Evolutionary conservation across 2,797 vertebrate species (phyloP).

Genomic region (Muscicapa striata): DNA sequence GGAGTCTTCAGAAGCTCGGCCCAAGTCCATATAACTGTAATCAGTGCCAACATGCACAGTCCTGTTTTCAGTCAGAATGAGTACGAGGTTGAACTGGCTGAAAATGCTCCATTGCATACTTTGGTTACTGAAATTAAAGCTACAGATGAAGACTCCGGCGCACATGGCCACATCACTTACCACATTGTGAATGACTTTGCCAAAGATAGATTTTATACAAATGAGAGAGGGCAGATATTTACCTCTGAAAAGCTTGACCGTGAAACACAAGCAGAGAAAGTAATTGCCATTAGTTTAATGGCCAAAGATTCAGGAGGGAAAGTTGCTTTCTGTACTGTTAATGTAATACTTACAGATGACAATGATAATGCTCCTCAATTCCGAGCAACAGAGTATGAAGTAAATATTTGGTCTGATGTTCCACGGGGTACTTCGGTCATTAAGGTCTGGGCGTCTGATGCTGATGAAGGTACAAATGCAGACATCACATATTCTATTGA

Average conservation of each 20-base stretch:
- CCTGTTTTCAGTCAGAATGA: conserved; percentile 90
- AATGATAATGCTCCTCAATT: conserved; percentile 99
- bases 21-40: conserved; percentile 83
- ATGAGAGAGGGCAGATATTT: conserved; percentile 88
- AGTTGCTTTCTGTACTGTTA: conserved; percentile 92
- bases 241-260: conserved; percentile 92
- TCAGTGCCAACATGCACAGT: conserved; percentile 91
- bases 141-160: conserved; percentile 88
- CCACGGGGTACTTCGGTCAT: conserved; percentile 88
- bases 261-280: conserved; percentile 90
- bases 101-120: conserved; percentile 89
- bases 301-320: conserved; percentile 94
- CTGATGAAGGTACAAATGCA: conserved; percentile 95
- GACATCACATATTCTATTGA: conserved; percentile 91
- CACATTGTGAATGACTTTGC: conserved; percentile 94
- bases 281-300: conserved; percentile 90
- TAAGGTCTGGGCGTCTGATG: conserved; percentile 91
- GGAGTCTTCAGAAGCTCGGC: conserved; percentile 93
- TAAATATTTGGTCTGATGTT: conserved; percentile 86
- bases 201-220: conserved; percentile 91
- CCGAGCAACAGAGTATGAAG: conserved; percentile 89
- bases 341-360: conserved; percentile 95
- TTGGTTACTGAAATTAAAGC: conserved; percentile 89
- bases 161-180: conserved; percentile 87
- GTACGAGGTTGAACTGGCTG: conserved; percentile 92